These are phyloP conservation scores for Cydia fagiglandana DNA, from an alignment of 1,140 invertebrate genomes.

Conservation along the genomic window DNA sequence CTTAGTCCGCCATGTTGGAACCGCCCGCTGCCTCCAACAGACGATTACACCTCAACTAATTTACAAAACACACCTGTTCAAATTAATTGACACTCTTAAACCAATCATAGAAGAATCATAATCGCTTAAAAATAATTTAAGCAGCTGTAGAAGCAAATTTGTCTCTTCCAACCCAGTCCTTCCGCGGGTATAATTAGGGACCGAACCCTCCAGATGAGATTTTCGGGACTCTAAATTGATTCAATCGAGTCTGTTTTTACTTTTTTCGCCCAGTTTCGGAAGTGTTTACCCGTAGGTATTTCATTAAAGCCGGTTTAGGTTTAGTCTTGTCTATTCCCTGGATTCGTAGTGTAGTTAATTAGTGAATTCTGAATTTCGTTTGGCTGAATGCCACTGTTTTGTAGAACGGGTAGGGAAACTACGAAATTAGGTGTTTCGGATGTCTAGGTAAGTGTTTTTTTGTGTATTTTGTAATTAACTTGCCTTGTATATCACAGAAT, in stretches of 20 bases:
- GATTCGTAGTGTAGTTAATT: slow-evolving; percentile 21
- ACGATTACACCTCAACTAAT: slow-evolving; percentile 72
- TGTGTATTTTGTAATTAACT: neutral
- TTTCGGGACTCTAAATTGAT: slow-evolving; percentile 75
- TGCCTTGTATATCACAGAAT: neutral
- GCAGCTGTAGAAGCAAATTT: slow-evolving; percentile 47
- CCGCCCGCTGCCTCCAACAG: slow-evolving; percentile 64
- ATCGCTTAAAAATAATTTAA: slow-evolving; percentile 37
- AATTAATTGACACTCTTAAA: slow-evolving; percentile 32
- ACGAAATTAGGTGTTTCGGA: neutral
- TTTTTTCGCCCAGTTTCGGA: slow-evolving; percentile 61
- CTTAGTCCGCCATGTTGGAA: slow-evolving; percentile 75
- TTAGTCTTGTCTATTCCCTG: slow-evolving; percentile 2
- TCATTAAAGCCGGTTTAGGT: slow-evolving; percentile 17
- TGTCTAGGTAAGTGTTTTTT: neutral
- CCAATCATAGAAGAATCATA: slow-evolving; percentile 39
- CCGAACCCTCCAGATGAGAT: slow-evolving; percentile 70
- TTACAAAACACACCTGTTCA: slow-evolving; percentile 37
- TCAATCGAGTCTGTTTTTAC: slow-evolving; percentile 70
- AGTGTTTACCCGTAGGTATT: slow-evolving; percentile 35
- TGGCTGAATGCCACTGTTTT: slow-evolving; percentile 13
- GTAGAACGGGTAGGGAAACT: neutral
- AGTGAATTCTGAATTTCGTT: slow-evolving; percentile 19
- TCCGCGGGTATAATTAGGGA: slow-evolving; percentile 76
- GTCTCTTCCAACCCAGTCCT: slow-evolving; percentile 67